Evolutionary conservation across 1,140 invertebrate species (phyloP).

Genomic region (Lysiphlebus fabarum): DNA sequence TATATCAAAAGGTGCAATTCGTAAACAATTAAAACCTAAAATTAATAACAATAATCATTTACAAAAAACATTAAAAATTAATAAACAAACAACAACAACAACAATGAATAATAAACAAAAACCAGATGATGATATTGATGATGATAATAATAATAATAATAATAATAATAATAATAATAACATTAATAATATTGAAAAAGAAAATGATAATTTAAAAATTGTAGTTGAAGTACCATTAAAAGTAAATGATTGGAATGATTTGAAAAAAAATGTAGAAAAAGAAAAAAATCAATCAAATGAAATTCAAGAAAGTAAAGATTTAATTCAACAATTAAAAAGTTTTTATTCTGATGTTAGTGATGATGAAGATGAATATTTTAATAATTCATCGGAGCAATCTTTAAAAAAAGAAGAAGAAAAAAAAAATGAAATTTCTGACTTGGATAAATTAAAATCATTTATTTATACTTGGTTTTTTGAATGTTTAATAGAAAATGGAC

Average conservation of each 20-base stretch:
- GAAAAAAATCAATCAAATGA: too few relatives aligned
- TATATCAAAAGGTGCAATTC: constrained; percentile 21
- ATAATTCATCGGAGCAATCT: background rate
- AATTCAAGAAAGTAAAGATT: too few relatives aligned
- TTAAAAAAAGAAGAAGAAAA: background rate
- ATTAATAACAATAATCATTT: background rate
- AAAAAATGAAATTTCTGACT: background rate
- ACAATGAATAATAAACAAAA: background rate
- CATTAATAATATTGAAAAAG: background rate
- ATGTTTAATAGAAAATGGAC: background rate
- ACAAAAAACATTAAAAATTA: background rate
- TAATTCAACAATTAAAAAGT: background rate
- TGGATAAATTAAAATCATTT: background rate
- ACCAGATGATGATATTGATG: background rate
- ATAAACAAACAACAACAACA: background rate
- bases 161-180: too few relatives aligned
- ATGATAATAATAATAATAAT: too few relatives aligned
- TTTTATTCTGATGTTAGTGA: background rate
- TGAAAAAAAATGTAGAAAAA: too few relatives aligned
- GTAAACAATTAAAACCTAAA: constrained; percentile 10
- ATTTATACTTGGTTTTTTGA: background rate
- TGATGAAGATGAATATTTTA: background rate
- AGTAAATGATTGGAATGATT: too few relatives aligned
- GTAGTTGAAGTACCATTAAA: too few relatives aligned
- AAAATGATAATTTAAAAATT: background rate